Base-by-base conservation (phyloP, 2,888 invertebrate species). In the Himalopsyche japonica region DNA sequence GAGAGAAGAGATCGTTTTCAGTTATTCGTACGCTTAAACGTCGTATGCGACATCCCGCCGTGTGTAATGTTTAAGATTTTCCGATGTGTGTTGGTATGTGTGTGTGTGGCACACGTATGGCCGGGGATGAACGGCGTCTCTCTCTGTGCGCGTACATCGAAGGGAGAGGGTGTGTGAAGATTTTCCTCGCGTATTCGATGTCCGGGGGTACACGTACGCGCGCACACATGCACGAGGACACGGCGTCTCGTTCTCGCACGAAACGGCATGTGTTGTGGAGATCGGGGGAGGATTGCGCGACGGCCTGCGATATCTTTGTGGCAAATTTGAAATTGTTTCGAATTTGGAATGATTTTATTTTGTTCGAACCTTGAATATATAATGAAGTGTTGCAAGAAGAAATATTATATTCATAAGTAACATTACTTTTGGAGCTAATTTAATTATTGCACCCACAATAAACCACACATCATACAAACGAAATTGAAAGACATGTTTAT, bases 51-150 rank as follows among this genome's bases (percentile, higher is more conserved):
- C 83, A 37, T 24, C 34, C 43, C 57, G 57, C 37, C 47, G 79
- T 79, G 79, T 79, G 79, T 57, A 57, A 57, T 57, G 57, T 57
- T 81, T 81, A 43, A 57, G 84, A 81, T 84, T 81, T 81, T 77
- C 80, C 83, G 48, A 79, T 79, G 76, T 82, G 81, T 84, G 84
- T 27, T 64, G 64, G 78, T 84, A 76, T 79, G 80, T 81, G 85
- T 81, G 84, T 79, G 86, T 86, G 86, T 83, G 84, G 76, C 70
- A 32, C 86, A 86, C 87, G 86, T 87, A 85, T 87, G 87, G 81
- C 85, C 86, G 84, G 85, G 86, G 84, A 81, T 84, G 85, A 34
- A 85, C 80, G 15, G 32, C 76, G 77, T 87, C 86, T 78, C 86
- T 83, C 76, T 86, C 84, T 27, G 27, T 12, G 30, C 24, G 80